Conservation (phyloP, 2,113 vertebrate species). For the Zosterops pallidus region DNA sequence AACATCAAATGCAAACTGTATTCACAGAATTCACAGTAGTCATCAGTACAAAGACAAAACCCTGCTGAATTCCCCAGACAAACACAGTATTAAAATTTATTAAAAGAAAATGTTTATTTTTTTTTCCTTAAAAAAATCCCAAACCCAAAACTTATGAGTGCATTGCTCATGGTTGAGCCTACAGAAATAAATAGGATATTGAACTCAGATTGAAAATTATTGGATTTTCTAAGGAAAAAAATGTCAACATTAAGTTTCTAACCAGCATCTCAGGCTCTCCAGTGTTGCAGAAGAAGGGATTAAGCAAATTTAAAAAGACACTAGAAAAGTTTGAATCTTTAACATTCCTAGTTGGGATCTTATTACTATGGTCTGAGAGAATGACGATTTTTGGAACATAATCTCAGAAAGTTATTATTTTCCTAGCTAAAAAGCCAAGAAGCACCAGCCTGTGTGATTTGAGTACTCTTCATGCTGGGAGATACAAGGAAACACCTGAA, state of each 20-base stretch:
- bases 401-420: not conserved
- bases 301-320: not conserved
- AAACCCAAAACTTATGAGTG: not conserved
- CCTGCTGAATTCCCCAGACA: not conserved
- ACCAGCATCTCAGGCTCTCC: not conserved
- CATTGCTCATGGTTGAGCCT: not conserved
- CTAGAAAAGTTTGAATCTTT: not conserved
- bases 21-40: too few relatives aligned
- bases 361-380: not conserved
- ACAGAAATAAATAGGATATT: not conserved
- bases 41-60: too few relatives aligned
- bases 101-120: not conserved
- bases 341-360: not conserved
- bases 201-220: not conserved
- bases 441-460: not conserved
- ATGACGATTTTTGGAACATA: not conserved
- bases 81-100: not conserved
- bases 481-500: not conserved
- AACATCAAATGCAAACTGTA: not conserved
- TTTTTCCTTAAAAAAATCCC: not conserved
- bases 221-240: not conserved
- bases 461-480: not conserved
- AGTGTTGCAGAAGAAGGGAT: not conserved
- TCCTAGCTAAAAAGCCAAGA: not conserved
- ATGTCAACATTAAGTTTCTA: not conserved